Conservation (phyloP, 2,113 vertebrate genomes). For the Hassar affinis region DNA sequence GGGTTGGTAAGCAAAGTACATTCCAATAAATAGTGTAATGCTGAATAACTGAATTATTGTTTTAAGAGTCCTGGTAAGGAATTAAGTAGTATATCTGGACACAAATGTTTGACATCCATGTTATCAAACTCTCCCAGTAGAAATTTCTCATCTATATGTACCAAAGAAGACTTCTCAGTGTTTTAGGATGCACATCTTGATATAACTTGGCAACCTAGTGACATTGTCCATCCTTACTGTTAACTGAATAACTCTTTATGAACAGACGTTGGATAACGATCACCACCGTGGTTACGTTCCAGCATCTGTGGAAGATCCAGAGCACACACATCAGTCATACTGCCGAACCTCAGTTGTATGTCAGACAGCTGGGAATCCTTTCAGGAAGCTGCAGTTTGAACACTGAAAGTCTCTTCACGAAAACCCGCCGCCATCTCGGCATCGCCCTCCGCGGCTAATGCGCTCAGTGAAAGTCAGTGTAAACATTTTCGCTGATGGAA, state of each 20-base stretch:
- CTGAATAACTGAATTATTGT: too few relatives aligned
- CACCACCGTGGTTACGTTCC: not conserved
- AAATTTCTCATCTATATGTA: not conserved
- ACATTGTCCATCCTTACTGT: not conserved
- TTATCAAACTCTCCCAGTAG: not conserved
- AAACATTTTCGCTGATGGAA: constrained; percentile 3
- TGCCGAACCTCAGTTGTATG: not conserved
- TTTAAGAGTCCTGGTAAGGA: too few relatives aligned
- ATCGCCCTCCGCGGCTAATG: not conserved
- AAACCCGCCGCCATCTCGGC: not conserved
- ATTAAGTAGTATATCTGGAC: too few relatives aligned
- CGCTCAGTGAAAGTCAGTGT: not conserved
- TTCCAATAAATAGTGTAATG: too few relatives aligned
- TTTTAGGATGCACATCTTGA: not conserved
- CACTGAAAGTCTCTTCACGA: constrained; percentile 33
- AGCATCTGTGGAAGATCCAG: not conserved
- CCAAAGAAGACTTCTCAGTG: not conserved
- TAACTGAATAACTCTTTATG: not conserved
- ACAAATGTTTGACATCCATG: not conserved
- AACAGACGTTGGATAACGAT: not conserved
- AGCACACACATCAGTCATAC: not conserved
- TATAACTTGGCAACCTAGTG: not conserved
- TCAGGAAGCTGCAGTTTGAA: constrained; percentile 18
- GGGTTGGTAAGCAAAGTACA: too few relatives aligned
- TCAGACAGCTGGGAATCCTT: not conserved